Base-by-base conservation (phyloP, 2,888 invertebrate genomes). In the Nomada flava region DNA sequence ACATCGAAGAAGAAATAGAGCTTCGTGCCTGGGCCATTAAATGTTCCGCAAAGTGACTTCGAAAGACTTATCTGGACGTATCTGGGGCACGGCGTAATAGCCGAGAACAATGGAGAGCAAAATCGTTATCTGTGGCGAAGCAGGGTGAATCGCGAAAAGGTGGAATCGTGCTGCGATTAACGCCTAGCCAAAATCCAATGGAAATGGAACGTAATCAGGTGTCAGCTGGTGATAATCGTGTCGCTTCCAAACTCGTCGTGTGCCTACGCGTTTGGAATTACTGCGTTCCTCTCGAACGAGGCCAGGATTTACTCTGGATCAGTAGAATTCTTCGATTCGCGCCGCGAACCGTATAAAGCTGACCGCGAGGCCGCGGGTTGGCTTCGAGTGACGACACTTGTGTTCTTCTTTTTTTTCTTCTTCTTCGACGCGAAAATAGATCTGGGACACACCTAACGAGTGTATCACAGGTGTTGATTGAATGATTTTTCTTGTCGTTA, bases 221-320 rank as follows among this genome's bases (percentile, higher is more conserved):
- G 20, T 80, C 79, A 65, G 76, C 69, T 80, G 85, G 76, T 70
- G 73, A 82, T 88, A 88, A 87, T 84, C 75, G 79, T 76, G 82
- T 84, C 87, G 82, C 86, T 88, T 88, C 82, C 88, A 86, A 86
- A 85, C 82, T 81, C 29, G 85, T 87, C 78, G 78, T 70, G 50
- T 82, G 84, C 77, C 84, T 84, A 86, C 84, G 77, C 81, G 78
- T 44, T 42, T 50, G 53, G 88, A 75, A 88, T 86, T 42, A 63
- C 71, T 23, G 44, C 74, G 75, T 47, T 60, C 72, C 59, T 76
- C 52, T 68, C 64, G 79, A 86, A 71, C 70, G 79, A 87, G 86
- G 88, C 67, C 80, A 78, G 79, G 78, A 85, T 81, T 86, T 86
- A 76, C 79, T 86, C 84, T 88, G 77, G 76, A 77, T 86, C 67